These are phyloP conservation scores for Empis stercorea DNA, from an alignment of 2,888 invertebrate genomes.

Conservation along the genomic window DNA sequence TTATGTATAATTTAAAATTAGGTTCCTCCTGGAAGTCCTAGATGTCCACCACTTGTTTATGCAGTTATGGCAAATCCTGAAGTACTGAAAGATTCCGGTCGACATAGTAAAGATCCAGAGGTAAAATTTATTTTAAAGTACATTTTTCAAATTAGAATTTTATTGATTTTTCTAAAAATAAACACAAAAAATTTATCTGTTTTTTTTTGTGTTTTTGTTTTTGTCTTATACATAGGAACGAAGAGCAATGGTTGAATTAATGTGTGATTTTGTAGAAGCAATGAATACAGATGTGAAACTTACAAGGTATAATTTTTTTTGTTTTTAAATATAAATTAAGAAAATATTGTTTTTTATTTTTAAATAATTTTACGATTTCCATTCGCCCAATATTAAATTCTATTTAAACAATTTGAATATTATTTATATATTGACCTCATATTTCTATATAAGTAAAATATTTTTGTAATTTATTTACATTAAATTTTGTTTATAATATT, in stretches of 20 bases:
- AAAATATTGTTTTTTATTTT: no score
- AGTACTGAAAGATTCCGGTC: slow-evolving; percentile 52
- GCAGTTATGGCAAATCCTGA: slow-evolving; percentile 64
- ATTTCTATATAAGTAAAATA: no score
- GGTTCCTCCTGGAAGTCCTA: slow-evolving; percentile 48
- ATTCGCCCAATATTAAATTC: no score
- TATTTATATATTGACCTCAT: no score
- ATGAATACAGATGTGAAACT: slow-evolving; percentile 55
- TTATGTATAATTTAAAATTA: slow-evolving; percentile 18
- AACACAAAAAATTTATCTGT: no score
- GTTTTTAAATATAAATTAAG: not conserved
- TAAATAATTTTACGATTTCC: no score
- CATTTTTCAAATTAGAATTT: not conserved
- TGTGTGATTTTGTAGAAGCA: slow-evolving; percentile 59
- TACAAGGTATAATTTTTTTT: slow-evolving; percentile 33
- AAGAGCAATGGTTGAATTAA: slow-evolving; percentile 51
- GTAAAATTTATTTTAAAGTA: slow-evolving; percentile 28
- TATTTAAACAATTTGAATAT: no score
- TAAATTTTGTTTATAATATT: no score
- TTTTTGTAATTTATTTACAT: no score
- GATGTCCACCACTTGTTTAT: slow-evolving; percentile 50
- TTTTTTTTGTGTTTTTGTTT: not conserved
- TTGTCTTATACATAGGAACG: slow-evolving; percentile 39
- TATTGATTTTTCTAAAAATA: not conserved
- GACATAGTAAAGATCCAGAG: slow-evolving; percentile 50